A percentile compares a stretch with the other conserved stretches of the same genome.
Conservation (phyloP, 35 echinoderm and acorn worm species). For the Ophioderma brevispina region DNA sequence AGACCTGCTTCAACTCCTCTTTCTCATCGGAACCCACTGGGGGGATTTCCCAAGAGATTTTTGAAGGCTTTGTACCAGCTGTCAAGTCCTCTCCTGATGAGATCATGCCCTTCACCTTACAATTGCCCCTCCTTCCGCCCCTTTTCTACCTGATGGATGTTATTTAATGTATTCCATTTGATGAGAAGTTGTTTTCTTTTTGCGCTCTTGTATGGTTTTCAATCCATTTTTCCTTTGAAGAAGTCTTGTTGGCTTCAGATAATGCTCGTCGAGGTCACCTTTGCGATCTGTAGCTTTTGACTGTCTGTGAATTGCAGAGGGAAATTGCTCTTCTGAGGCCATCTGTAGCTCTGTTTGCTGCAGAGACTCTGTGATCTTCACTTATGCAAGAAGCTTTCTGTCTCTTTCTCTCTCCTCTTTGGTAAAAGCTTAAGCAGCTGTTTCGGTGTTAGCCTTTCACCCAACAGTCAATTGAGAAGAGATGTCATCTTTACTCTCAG, state of each 20-base stretch:
- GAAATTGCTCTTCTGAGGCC: conserved; percentile 21
- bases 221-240: background rate
- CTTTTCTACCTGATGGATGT: background rate
- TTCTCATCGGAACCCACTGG: background rate
- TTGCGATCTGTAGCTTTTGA: background rate
- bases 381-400: background rate
- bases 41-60: background rate
- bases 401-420: no score
- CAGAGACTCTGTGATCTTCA: conserved; percentile 9
- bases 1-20: background rate
- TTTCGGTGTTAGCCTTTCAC: background rate
- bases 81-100: conserved; percentile 13
- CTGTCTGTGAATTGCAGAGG: conserved; percentile 14
- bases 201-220: background rate
- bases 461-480: no score
- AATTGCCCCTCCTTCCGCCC: background rate
- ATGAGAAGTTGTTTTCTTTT: background rate
- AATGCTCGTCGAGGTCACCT: background rate
- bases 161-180: background rate
- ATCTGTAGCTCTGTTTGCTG: conserved; percentile 3
- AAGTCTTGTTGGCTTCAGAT: background rate
- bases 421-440: background rate
- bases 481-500: no score
- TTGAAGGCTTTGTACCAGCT: conserved; percentile 25
- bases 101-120: background rate